phyloP scores from a whole-genome alignment of 2,888 invertebrate genomes.

The Mesoligia furuncula region DNA sequence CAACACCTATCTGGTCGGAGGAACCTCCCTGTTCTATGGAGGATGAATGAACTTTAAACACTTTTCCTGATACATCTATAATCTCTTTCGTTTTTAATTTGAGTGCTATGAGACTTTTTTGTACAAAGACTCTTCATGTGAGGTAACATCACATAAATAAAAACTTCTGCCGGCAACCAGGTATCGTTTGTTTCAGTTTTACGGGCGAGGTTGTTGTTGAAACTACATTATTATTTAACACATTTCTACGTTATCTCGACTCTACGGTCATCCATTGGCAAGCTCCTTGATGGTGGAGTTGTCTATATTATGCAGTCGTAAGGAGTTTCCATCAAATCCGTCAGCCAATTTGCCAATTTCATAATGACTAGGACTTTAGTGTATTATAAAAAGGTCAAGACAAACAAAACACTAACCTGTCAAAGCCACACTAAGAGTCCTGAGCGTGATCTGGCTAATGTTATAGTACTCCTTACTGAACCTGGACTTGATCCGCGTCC shows the following conservation, averaged over 20 bases:
- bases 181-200: background rate
- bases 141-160: background rate
- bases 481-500: conserved; percentile 91
- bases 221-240: background rate
- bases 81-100: background rate
- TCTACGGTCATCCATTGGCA: background rate
- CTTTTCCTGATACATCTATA: too few relatives aligned
- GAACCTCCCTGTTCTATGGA: too few relatives aligned
- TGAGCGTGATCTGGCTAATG: conserved; percentile 85
- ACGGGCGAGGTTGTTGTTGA: too few relatives aligned
- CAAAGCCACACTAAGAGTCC: conserved; percentile 86
- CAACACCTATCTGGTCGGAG: too few relatives aligned
- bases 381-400: background rate
- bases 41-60: too few relatives aligned
- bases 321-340: background rate
- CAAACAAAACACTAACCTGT: conserved; percentile 75
- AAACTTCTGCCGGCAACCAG: too few relatives aligned
- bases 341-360: too few relatives aligned
- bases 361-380: background rate
- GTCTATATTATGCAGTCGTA: background rate
- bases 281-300: too few relatives aligned
- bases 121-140: background rate
- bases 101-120: background rate
- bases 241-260: background rate
- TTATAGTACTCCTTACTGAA: conserved; percentile 85